Percentiles rank a stretch among this genome's conserved stretches.
phyloP scores from a whole-genome alignment of 2,888 invertebrate species.

The Drosophila fungiperda region DNA sequence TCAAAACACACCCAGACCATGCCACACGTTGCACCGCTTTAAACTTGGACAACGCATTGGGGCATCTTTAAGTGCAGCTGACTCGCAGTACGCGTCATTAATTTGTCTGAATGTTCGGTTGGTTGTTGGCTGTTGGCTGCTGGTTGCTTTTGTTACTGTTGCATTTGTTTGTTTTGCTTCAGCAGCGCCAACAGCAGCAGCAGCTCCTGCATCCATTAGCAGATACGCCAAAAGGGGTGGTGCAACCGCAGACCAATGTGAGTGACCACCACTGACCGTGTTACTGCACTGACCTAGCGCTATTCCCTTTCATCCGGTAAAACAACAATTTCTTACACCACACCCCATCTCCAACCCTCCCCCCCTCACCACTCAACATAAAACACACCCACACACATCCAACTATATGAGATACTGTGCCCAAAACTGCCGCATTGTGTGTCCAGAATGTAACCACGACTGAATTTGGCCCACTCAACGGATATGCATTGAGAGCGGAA shows the following conservation, averaged over 20 bases:
- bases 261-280: slow-evolving; percentile 45
- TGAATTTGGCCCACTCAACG: slow-evolving; percentile 40
- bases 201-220: slow-evolving; percentile 60
- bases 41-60: slow-evolving; percentile 31
- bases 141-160: slow-evolving; percentile 1
- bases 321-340: slow-evolving; percentile 32
- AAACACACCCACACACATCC: neutral
- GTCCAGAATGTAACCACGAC: slow-evolving; percentile 65
- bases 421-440: slow-evolving; percentile 66
- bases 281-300: slow-evolving; percentile 32
- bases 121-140: neutral
- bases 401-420: slow-evolving; percentile 29
- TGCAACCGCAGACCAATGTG: slow-evolving; percentile 59
- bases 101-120: slow-evolving; percentile 62
- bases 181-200: slow-evolving; percentile 1
- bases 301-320: slow-evolving; percentile 25
- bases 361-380: no score
- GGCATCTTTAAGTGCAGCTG: slow-evolving; percentile 59
- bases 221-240: slow-evolving; percentile 34
- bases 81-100: slow-evolving; percentile 65
- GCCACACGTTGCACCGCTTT: slow-evolving; percentile 19
- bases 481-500: slow-evolving; percentile 72
- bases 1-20: neutral
- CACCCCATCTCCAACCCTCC: no score
- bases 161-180: slow-evolving; percentile 29